phyloP scores from a whole-genome alignment of 2,888 invertebrate species.

The Isotomurus palustris region DNA sequence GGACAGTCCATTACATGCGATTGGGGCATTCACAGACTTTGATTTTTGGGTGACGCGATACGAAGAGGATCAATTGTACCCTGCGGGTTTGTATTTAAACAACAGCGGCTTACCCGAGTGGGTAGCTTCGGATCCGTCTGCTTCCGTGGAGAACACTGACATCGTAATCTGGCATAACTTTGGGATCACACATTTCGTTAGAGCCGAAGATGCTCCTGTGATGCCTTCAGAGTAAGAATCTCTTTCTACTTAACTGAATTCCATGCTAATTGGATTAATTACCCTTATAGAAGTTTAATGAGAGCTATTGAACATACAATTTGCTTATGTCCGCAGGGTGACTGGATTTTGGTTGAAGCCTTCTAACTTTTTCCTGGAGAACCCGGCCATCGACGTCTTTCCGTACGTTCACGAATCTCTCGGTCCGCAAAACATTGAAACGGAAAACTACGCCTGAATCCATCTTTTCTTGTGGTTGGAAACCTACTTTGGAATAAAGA shows the following conservation, averaged over 20 bases:
- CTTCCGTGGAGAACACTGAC: conserved; percentile 9
- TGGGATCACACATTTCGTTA: conserved; percentile 13
- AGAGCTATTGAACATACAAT: no score
- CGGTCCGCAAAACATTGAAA: no score
- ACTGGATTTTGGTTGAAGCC: conserved; percentile 6
- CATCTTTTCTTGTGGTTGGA: no score
- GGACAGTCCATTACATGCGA: conserved; percentile 19
- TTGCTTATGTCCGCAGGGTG: no score
- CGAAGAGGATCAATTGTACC: conserved; percentile 27
- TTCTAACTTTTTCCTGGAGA: neutral
- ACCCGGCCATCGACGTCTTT: conserved; percentile 1
- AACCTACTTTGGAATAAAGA: no score
- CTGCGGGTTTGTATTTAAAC: conserved; percentile 26
- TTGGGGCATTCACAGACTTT: conserved; percentile 23
- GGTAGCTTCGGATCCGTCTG: neutral
- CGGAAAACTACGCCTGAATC: no score
- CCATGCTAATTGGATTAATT: no score
- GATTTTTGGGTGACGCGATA: conserved; percentile 31
- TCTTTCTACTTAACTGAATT: no score
- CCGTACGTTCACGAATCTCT: no score
- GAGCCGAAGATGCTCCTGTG: conserved; percentile 28
- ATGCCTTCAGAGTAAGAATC: conserved; percentile 35
- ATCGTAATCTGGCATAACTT: conserved; percentile 25
- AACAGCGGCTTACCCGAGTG: conserved; percentile 11
- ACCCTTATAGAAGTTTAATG: no score